A percentile compares a stretch with the other conserved stretches of the same genome.
Evolutionary conservation across 2,113 vertebrate genomes (phyloP).

Genomic region (Perca fluviatilis): DNA sequence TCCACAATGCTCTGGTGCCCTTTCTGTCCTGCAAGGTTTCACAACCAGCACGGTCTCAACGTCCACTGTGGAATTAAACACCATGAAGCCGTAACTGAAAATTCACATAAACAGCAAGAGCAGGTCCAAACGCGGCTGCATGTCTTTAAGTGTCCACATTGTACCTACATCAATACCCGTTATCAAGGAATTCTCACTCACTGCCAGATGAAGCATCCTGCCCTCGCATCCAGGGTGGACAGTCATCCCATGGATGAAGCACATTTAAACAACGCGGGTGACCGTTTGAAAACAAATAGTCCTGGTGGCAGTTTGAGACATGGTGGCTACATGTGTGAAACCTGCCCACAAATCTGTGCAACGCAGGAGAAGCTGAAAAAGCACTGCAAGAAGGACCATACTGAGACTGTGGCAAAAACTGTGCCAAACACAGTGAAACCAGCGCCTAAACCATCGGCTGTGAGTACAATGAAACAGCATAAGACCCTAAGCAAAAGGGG

Average conservation of each 20-base stretch:
- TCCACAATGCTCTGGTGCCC: conserved; percentile 83
- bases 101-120: conserved; percentile 81
- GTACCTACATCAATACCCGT: conserved; percentile 89
- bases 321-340: conserved; percentile 89
- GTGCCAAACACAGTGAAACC: conserved; percentile 69
- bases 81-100: conserved; percentile 70
- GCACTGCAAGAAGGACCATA: conserved; percentile 88
- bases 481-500: conserved; percentile 75
- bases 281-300: conserved; percentile 74
- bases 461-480: conserved; percentile 75
- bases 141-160: conserved; percentile 90
- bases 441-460: conserved; percentile 72
- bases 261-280: conserved; percentile 80
- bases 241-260: conserved; percentile 87
- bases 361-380: conserved; percentile 87
- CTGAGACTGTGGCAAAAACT: conserved; percentile 76
- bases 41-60: conserved; percentile 84
- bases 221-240: conserved; percentile 84
- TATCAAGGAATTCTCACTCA: conserved; percentile 91
- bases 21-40: conserved; percentile 86
- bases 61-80: conserved; percentile 91
- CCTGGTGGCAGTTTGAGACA: conserved; percentile 80
- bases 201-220: conserved; percentile 90
- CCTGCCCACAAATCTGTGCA: conserved; percentile 87
- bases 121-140: not conserved